phyloP scores from a whole-genome alignment of 1,140 invertebrate genomes.

The Scaptodrosophila lebanonensis region DNA sequence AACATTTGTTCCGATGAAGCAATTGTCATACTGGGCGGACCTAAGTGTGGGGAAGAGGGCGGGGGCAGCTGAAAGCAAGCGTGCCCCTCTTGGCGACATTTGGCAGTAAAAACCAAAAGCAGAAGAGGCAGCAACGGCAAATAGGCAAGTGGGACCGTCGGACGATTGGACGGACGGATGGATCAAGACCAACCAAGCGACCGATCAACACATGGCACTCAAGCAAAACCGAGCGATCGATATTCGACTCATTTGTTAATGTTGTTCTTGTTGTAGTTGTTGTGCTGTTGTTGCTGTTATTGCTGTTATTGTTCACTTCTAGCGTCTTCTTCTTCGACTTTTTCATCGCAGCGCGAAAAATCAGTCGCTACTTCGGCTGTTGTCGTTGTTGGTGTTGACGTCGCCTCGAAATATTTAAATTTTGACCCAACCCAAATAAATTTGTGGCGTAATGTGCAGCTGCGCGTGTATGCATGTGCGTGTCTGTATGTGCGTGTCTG shows the following conservation, averaged over 20 bases:
- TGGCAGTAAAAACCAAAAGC: slow-evolving; percentile 13
- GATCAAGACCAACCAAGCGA: slow-evolving; percentile 41
- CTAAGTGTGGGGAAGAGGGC: too few species aligned
- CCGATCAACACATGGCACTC: slow-evolving; percentile 15
- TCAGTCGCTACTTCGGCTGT: not conserved
- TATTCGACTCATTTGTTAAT: slow-evolving; percentile 48
- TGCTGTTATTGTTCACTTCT: slow-evolving; percentile 3
- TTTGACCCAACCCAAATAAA: slow-evolving; percentile 69
- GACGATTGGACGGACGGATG: slow-evolving; percentile 5
- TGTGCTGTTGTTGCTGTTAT: slow-evolving; percentile 1
- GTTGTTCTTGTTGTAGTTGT: slow-evolving; percentile 17
- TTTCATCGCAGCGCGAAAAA: not conserved
- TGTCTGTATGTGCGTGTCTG: not conserved
- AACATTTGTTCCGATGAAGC: slow-evolving; percentile 35
- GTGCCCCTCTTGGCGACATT: slow-evolving; percentile 6
- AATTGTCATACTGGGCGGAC: slow-evolving; percentile 9
- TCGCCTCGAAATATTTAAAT: slow-evolving; percentile 59
- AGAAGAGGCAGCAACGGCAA: not conserved
- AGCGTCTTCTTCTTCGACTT: not conserved
- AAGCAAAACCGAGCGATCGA: slow-evolving; percentile 32
- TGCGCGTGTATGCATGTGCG: slow-evolving; percentile 28
- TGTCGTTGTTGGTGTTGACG: slow-evolving; percentile 1
- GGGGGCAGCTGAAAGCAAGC: slow-evolving; percentile 10
- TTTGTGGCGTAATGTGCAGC: slow-evolving; percentile 62
- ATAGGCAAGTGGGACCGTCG: slow-evolving; percentile 17